Percentiles rank a stretch among this genome's conserved stretches.
phyloP scores from a whole-genome alignment of 2,797 vertebrate species.

The Ibycter americanus region DNA sequence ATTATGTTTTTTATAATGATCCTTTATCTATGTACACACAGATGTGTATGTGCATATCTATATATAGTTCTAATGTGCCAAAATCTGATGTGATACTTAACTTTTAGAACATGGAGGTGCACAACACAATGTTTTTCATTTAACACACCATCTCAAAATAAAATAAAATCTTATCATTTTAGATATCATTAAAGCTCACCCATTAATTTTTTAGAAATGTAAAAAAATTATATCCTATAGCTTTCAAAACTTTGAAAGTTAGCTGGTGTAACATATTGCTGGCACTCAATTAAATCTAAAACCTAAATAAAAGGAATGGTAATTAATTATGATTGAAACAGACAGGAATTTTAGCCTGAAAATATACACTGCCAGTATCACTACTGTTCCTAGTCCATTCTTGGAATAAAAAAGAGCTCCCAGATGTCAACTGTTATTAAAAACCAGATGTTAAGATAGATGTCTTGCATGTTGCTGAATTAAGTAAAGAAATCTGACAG shows the following conservation, averaged over 20 bases:
- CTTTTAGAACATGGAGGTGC: background rate
- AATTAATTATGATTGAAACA: slow-evolving; percentile 81
- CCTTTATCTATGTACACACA: background rate
- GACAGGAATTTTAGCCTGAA: slow-evolving; percentile 76
- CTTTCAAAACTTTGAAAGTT: slow-evolving; percentile 25
- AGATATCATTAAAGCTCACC: slow-evolving; percentile 14
- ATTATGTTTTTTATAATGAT: background rate
- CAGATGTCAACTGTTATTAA: slow-evolving; percentile 81
- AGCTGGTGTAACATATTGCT: slow-evolving; percentile 33
- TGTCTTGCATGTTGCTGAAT: slow-evolving; percentile 71
- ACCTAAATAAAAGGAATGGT: slow-evolving; percentile 46
- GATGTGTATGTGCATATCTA: background rate
- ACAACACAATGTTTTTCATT: background rate
- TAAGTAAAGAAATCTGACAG: slow-evolving; percentile 81
- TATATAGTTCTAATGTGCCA: background rate
- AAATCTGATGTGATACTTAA: background rate
- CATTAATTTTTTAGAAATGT: background rate
- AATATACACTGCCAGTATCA: slow-evolving; percentile 76
- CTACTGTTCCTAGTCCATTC: slow-evolving; percentile 69
- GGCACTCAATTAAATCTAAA: slow-evolving; percentile 71
- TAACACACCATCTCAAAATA: slow-evolving; percentile 20
- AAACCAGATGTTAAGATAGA: slow-evolving; percentile 82
- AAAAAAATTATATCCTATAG: background rate
- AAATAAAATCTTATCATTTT: background rate
- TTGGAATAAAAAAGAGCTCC: slow-evolving; percentile 73